Evolutionary conservation across 2,113 vertebrate genomes (phyloP), one percentile per base, ranked within the genome.

Genomic region (Etheostoma spectabile): DNA sequence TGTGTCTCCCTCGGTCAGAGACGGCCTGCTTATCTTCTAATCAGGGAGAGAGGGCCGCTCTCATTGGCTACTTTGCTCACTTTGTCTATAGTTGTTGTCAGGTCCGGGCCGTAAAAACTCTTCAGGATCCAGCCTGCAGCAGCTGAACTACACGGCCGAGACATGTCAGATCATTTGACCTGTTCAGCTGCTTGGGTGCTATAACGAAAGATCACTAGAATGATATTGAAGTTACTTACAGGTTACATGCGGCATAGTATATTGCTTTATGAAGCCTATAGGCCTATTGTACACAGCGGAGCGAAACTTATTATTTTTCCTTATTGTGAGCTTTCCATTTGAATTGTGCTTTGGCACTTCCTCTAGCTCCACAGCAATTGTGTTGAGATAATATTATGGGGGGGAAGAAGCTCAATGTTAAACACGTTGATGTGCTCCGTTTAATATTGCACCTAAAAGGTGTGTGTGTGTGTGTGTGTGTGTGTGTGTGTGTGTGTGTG

Each of bases 21-120:
- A 64, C 57, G 46, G 64, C 45, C 78, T 56, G 82, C 38, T 42
- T 52, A 38, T 77, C 75, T 83, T 88, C 63, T 79, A 60, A 79
- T 84, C 80, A 74, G 66, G 65, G 70, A 70, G 53, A 65, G 70
- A 74, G 53, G 45, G 60, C 63, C 70, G 75, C 12, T 84, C 79
- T 45, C 72, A 51, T 2, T 18, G 27, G 30, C 4, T 21, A 15
- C 72, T 85, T 66, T 85, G 55, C 65, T 80, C 84, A 79, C 70
- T 86, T 89, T 86, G 71, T 86, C 64, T 46, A n/a, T n/a, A 21
- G 12, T 30, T 71, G 56, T 59, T 80, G 73, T 70, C 84, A 51
- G 61, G 52, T 73, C 65, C 56, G 78, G 38, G n/a, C 21, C 2
- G 10, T 15, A 12, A 11, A n/a, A 71, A 76, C n/a, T 59, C 27